These are phyloP conservation scores for Sakesphorus luctuosus DNA, from an alignment of 2,113 vertebrate genomes.

Conservation along the genomic window DNA sequence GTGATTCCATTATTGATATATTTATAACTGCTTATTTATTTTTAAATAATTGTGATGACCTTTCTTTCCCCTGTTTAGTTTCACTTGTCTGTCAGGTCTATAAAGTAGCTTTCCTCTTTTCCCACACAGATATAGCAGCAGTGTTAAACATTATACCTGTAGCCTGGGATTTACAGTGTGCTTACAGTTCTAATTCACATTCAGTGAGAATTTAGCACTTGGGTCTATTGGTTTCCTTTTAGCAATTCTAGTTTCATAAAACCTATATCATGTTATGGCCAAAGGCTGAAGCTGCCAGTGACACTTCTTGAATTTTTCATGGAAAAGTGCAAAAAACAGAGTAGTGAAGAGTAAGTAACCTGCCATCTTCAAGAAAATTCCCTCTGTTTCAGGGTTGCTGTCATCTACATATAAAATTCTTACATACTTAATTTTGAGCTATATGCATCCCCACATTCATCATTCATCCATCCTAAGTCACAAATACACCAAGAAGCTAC, in stretches of 20 bases:
- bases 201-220: not conserved
- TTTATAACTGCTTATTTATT: not conserved
- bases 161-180: not conserved
- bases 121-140: not conserved
- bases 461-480: not conserved
- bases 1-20: not conserved
- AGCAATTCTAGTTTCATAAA: not conserved
- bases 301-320: not conserved
- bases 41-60: not conserved
- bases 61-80: not conserved
- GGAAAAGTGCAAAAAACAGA: not conserved
- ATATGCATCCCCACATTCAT: not conserved
- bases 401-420: not conserved
- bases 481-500: not conserved
- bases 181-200: not conserved
- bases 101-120: not conserved
- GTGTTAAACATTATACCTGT: not conserved
- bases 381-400: not conserved
- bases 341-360: not conserved
- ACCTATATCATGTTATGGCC: not conserved
- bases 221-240: not conserved
- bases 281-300: not conserved
- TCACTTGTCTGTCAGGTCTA: not conserved
- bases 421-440: not conserved
- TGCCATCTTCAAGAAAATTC: not conserved